Evolutionary conservation across 2,888 invertebrate genomes (phyloP).

Genomic region (Platycnemis pennipes): DNA sequence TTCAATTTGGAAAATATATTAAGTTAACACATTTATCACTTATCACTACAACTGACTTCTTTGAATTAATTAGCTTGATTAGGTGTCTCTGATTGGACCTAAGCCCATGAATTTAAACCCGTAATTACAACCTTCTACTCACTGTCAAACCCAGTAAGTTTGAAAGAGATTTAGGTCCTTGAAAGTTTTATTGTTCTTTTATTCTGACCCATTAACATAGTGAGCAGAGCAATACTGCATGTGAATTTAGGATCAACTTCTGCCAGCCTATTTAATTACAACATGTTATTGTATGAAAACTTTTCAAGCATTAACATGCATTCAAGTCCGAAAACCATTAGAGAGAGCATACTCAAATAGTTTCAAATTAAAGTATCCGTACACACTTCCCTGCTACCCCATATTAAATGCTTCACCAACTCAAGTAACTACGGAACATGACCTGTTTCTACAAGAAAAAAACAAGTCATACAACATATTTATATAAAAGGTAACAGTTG

Average conservation of each 20-base stretch:
- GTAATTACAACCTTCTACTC: constrained; percentile 65
- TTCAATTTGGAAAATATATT: constrained; percentile 44
- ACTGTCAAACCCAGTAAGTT: constrained; percentile 44
- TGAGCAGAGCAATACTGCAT: constrained; percentile 63
- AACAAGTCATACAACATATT: constrained; percentile 24
- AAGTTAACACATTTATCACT: constrained; percentile 58
- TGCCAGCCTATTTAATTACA: not conserved
- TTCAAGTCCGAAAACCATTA: not conserved
- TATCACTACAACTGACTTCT: constrained; percentile 63
- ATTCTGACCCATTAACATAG: constrained; percentile 37
- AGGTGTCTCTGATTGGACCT: constrained; percentile 45
- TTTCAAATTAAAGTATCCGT: not conserved
- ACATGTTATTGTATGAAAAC: constrained; percentile 39
- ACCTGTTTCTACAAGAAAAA: not conserved
- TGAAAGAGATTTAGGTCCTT: constrained; percentile 62
- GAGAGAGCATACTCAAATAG: constrained; percentile 34
- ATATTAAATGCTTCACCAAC: constrained; percentile 38
- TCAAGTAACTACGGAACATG: constrained; percentile 28
- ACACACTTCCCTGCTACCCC: not conserved
- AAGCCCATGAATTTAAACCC: constrained; percentile 66
- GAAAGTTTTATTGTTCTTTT: constrained; percentile 52
- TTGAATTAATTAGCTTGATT: constrained; percentile 61
- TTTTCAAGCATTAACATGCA: constrained; percentile 4
- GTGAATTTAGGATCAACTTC: constrained; percentile 28
- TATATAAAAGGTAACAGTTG: not conserved